Conservation (phyloP, 2,888 invertebrate species). For the Epirrita christyi region DNA sequence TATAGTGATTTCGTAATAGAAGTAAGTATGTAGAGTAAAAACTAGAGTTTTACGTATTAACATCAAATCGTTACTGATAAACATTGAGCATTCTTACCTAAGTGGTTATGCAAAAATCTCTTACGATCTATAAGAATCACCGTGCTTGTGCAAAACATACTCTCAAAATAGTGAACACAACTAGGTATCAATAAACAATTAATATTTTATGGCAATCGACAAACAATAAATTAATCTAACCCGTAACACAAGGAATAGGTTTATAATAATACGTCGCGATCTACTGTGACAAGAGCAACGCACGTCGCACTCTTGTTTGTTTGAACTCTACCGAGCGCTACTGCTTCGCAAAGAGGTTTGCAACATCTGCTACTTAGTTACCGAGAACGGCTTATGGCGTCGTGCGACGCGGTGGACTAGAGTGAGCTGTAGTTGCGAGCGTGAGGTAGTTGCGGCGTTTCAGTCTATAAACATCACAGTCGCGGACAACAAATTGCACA, state of each 20-base stretch:
- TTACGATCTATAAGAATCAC: conserved; percentile 65
- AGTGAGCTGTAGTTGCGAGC: conserved; percentile 75
- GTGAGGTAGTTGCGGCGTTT: conserved; percentile 85
- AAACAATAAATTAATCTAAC: conserved; percentile 68
- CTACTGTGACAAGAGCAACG: conserved; percentile 63
- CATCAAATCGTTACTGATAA: conserved; percentile 59
- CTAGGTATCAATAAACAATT: conserved; percentile 67
- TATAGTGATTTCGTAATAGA: conserved; percentile 19
- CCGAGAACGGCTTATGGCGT: conserved; percentile 44
- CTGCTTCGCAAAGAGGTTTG: conserved; percentile 9
- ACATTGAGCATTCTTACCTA: conserved; percentile 79
- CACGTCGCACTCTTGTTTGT: conserved; percentile 54
- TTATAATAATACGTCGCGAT: conserved; percentile 65
- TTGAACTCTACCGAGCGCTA: conserved; percentile 2
- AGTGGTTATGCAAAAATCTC: conserved; percentile 57
- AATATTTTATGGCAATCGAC: conserved; percentile 77
- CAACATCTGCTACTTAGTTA: conserved; percentile 6
- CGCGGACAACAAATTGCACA: conserved; percentile 85
- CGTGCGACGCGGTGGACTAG: conserved; percentile 78
- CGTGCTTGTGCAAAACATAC: conserved; percentile 75
- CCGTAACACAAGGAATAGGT: conserved; percentile 68
- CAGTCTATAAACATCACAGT: conserved; percentile 89
- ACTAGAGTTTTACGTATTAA: conserved; percentile 55
- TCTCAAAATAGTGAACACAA: conserved; percentile 67
- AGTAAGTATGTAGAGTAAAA: conserved; percentile 34